A percentile compares a stretch with the other conserved stretches of the same genome.
Evolutionary conservation across 2,888 invertebrate species (phyloP).

Genomic region (Limenitis camilla): DNA sequence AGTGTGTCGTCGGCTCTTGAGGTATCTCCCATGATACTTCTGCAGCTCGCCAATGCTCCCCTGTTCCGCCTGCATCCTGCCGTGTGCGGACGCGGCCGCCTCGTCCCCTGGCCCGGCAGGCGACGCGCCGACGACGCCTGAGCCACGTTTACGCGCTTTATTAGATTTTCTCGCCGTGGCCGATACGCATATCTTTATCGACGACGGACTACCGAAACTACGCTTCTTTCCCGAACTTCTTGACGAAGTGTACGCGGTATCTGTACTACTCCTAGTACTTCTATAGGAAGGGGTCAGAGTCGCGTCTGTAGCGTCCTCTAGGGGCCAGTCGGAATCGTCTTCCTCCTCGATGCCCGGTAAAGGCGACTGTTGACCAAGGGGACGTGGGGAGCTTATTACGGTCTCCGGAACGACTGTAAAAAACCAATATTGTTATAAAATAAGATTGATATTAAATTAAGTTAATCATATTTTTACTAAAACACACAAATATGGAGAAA

Average conservation of each 20-base stretch:
- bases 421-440: conserved; percentile 29
- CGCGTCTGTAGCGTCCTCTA: conserved; percentile 68
- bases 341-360: conserved; percentile 89
- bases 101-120: conserved; percentile 50
- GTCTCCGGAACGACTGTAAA: conserved; percentile 73
- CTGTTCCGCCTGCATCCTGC: conserved; percentile 93
- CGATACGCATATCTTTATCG: conserved; percentile 74
- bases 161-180: conserved; percentile 69
- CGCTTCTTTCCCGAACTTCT: conserved; percentile 70
- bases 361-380: conserved; percentile 80
- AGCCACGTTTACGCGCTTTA: conserved; percentile 70
- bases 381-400: conserved; percentile 71
- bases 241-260: conserved; percentile 67
- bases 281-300: conserved; percentile 69
- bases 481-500: not conserved
- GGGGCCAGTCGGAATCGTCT: conserved; percentile 79
- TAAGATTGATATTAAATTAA: not conserved
- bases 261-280: conserved; percentile 68
- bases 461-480: not conserved
- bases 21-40: conserved; percentile 89
- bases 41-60: conserved; percentile 93
- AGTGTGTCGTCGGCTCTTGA: conserved; percentile 90
- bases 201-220: conserved; percentile 72
- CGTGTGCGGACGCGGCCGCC: conserved; percentile 51
- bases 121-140: conserved; percentile 46